These are phyloP conservation scores for Lasioglossum calceatum DNA, from an alignment of 2,888 invertebrate genomes.

Conservation along the genomic window DNA sequence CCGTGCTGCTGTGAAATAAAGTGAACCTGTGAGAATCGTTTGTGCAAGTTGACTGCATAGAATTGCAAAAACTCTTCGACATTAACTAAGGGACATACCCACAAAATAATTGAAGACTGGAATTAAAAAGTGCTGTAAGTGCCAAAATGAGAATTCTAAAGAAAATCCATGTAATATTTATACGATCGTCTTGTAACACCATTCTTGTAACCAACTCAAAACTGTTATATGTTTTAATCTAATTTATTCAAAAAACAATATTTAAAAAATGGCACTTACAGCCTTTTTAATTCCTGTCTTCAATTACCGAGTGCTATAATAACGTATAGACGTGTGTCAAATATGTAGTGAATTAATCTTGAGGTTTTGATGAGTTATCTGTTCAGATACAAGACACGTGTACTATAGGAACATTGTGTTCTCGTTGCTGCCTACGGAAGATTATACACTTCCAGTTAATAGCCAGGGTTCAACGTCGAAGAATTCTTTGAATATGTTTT, in stretches of 20 bases:
- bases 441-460: not conserved
- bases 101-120: not conserved
- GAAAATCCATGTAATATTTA: no score
- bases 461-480: not conserved
- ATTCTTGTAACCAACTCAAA: no score
- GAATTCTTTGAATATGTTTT: not conserved
- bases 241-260: no score
- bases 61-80: not conserved
- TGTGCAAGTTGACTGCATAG: not conserved
- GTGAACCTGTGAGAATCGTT: not conserved
- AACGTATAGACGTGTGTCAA: not conserved
- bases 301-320: not conserved
- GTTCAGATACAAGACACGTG: no score
- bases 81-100: no score
- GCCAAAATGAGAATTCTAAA: no score
- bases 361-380: not conserved
- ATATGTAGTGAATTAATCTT: not conserved
- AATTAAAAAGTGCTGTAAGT: no score
- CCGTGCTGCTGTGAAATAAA: not conserved
- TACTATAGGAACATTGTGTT: not conserved
- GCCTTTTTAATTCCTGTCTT: no score
- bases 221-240: no score
- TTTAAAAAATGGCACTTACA: no score
- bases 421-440: not conserved
- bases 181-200: no score